Conservation (phyloP, 2,888 invertebrate species). For the Dendrolimus houi region DNA sequence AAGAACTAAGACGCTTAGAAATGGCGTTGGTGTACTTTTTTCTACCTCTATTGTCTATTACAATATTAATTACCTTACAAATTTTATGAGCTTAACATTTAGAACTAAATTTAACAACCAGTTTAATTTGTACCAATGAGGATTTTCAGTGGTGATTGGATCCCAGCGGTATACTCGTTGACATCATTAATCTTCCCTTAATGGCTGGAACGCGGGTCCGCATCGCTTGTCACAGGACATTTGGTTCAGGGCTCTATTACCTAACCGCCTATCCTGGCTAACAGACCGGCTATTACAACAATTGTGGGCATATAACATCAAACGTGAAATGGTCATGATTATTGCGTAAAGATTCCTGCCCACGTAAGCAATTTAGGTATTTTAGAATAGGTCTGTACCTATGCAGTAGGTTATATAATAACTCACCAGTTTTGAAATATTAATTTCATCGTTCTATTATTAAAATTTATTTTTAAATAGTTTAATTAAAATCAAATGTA, state of each 20-base stretch:
- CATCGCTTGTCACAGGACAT: conserved; percentile 45
- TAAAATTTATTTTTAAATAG: no score
- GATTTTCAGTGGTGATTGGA: conserved; percentile 29
- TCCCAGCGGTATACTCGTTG: conserved; percentile 48
- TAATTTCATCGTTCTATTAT: no score
- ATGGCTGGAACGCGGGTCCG: conserved; percentile 44
- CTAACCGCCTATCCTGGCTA: conserved; percentile 1
- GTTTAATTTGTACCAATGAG: not conserved
- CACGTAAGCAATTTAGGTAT: no score
- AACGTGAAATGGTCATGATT: not conserved
- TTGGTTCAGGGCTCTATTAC: conserved; percentile 21
- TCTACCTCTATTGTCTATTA: no score
- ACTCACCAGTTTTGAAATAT: no score
- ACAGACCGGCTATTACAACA: not conserved
- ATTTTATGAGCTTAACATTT: not conserved
- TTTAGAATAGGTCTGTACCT: no score
- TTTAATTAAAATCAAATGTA: no score
- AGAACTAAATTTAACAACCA: not conserved
- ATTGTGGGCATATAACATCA: not conserved
- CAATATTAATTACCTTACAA: no score
- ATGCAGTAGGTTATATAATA: no score
- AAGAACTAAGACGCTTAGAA: no score
- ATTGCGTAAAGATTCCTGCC: not conserved
- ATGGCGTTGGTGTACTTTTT: no score
- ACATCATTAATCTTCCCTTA: conserved; percentile 63